phyloP scores from a whole-genome alignment of 2,113 vertebrate species.

The Oncorhynchus masou region DNA sequence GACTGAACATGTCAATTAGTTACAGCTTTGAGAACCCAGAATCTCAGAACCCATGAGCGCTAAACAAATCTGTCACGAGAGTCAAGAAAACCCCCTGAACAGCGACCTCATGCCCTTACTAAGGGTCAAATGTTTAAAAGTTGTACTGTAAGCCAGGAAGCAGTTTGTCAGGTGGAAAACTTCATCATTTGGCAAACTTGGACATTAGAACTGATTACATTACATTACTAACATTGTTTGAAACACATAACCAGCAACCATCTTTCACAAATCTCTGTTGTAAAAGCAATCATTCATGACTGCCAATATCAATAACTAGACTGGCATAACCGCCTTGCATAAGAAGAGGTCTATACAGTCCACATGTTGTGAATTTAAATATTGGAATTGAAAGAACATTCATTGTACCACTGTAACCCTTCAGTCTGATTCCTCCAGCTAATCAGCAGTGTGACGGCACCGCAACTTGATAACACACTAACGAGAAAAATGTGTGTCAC shows the following conservation, averaged over 20 bases:
- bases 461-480: neutral
- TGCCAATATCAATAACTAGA: neutral
- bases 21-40: conserved; percentile 24
- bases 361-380: neutral
- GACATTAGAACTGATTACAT: too few species aligned
- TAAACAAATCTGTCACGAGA: neutral
- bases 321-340: neutral
- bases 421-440: neutral
- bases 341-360: neutral
- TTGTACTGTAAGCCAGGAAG: too few species aligned
- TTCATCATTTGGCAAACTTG: neutral
- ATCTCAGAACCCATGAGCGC: conserved; percentile 22
- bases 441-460: conserved; percentile 1
- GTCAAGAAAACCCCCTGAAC: conserved; percentile 39
- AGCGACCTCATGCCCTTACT: conserved; percentile 36
- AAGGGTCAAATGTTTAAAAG: conserved; percentile 44
- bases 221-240: neutral
- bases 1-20: conserved; percentile 44
- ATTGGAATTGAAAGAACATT: neutral
- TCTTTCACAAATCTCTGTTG: neutral
- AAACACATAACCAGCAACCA: neutral
- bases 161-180: neutral
- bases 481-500: conserved; percentile 19
- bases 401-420: neutral
- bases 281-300: neutral